Percentiles rank a stretch among this genome's conserved stretches.
These are phyloP conservation scores for Napeogenes inachia DNA, from an alignment of 2,888 invertebrate genomes.

Conservation along the genomic window DNA sequence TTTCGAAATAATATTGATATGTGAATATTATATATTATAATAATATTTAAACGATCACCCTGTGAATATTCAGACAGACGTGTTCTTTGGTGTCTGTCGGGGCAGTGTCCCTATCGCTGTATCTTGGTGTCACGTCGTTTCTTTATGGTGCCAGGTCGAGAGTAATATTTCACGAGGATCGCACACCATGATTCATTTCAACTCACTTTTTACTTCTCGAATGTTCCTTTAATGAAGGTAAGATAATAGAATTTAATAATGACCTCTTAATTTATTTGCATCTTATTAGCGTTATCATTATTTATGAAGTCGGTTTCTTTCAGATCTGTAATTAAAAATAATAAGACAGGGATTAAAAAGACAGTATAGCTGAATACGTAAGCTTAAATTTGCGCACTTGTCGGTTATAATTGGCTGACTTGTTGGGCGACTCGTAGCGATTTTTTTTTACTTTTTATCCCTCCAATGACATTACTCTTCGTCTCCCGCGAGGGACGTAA, in stretches of 20 bases:
- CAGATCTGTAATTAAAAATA: slow-evolving; percentile 17
- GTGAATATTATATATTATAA: neutral
- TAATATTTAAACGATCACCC: slow-evolving; percentile 43
- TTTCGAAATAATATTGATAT: neutral
- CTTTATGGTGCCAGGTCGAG: slow-evolving; percentile 75
- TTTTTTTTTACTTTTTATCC: slow-evolving; percentile 65
- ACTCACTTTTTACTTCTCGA: slow-evolving; percentile 71
- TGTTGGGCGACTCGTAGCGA: slow-evolving; percentile 65
- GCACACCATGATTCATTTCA: slow-evolving; percentile 75
- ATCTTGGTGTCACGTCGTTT: slow-evolving; percentile 75
- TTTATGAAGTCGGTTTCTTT: slow-evolving; percentile 7
- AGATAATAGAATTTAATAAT: slow-evolving; percentile 59
- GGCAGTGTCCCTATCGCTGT: slow-evolving; percentile 76
- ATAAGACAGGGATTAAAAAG: slow-evolving; percentile 22
- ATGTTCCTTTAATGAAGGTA: slow-evolving; percentile 69
- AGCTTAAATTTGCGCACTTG: slow-evolving; percentile 68
- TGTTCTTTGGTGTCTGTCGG: slow-evolving; percentile 72
- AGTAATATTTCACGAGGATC: slow-evolving; percentile 77
- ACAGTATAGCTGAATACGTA: slow-evolving; percentile 37
- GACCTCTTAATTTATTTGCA: slow-evolving; percentile 32
- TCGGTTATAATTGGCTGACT: slow-evolving; percentile 78
- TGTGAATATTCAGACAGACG: slow-evolving; percentile 54
- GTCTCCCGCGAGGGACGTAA: slow-evolving; percentile 74
- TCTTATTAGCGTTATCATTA: slow-evolving; percentile 29
- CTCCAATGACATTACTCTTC: slow-evolving; percentile 72